These are phyloP conservation scores for Macroramphosus scolopax DNA, from an alignment of 2,797 vertebrate genomes.

Conservation along the genomic window DNA sequence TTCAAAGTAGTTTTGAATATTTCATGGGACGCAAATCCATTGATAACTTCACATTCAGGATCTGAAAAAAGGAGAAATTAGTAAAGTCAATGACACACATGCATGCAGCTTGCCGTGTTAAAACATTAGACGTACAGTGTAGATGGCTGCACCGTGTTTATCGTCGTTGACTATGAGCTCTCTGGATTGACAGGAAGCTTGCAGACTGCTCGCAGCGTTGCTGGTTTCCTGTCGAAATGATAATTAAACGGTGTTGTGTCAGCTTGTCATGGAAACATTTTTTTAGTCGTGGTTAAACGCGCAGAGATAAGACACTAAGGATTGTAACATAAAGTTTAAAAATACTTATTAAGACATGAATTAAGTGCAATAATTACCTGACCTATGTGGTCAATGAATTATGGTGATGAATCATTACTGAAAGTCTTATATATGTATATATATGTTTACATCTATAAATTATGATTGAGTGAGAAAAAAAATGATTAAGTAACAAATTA, in stretches of 20 bases:
- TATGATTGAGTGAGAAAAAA: too few relatives aligned
- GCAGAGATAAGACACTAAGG: neutral
- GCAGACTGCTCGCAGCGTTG: conserved; percentile 29
- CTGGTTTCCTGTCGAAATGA: conserved; percentile 64
- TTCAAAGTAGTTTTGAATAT: conserved; percentile 19
- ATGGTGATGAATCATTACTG: too few relatives aligned
- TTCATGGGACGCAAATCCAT: conserved; percentile 20
- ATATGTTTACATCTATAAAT: too few relatives aligned
- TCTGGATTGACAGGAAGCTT: conserved; percentile 60
- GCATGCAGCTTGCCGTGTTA: too few relatives aligned
- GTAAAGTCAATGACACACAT: neutral
- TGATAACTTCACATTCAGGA: conserved; percentile 3
- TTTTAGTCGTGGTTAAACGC: neutral
- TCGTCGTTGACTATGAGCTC: conserved; percentile 11
- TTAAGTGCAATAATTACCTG: too few relatives aligned
- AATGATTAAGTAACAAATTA: too few relatives aligned
- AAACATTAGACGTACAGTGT: too few relatives aligned
- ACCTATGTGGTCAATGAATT: too few relatives aligned
- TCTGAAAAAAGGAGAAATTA: conserved; percentile 14
- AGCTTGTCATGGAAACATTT: conserved; percentile 1
- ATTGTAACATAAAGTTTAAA: neutral
- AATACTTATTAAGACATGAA: too few relatives aligned
- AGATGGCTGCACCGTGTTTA: conserved; percentile 7
- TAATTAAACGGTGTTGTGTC: conserved; percentile 37
- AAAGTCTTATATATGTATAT: too few relatives aligned